These are phyloP conservation scores for Lepus timidus DNA, from an alignment of 2,113 vertebrate genomes.

Conservation along the genomic window DNA sequence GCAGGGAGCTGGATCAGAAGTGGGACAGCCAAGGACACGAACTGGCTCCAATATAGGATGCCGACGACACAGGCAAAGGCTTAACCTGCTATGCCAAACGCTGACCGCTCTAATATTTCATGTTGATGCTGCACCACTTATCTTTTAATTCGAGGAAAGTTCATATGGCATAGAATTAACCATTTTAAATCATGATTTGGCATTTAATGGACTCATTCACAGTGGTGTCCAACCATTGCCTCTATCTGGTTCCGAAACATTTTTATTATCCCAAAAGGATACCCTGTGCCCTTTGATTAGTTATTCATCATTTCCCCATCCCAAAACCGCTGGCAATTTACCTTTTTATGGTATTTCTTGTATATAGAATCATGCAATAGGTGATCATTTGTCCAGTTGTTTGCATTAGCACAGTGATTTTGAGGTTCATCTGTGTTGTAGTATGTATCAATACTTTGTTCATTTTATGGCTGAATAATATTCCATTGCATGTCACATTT, in stretches of 20 bases:
- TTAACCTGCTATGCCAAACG: too few relatives aligned
- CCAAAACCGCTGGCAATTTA: not conserved
- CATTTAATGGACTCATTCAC: not conserved
- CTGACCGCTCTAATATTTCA: not conserved
- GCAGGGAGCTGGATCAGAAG: too few relatives aligned
- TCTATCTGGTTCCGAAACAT: not conserved
- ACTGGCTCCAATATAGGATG: too few relatives aligned
- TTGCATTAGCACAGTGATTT: not conserved
- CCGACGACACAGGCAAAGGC: too few relatives aligned
- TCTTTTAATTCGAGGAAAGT: constrained; percentile 29
- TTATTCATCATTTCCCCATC: not conserved
- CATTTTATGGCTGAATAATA: not conserved
- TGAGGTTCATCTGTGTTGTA: not conserved
- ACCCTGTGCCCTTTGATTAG: not conserved
- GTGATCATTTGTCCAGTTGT: not conserved
- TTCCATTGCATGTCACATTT: not conserved
- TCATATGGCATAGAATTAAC: not conserved
- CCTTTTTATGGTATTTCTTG: not conserved
- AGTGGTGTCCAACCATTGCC: not conserved
- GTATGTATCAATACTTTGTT: not conserved
- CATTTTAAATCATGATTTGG: not conserved
- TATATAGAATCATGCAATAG: not conserved
- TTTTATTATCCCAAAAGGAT: not conserved
- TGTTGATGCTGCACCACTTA: not conserved
- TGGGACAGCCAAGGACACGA: too few relatives aligned